These are phyloP conservation scores for Lucilia sericata DNA, from an alignment of 1,140 invertebrate species.

Conservation along the genomic window DNA sequence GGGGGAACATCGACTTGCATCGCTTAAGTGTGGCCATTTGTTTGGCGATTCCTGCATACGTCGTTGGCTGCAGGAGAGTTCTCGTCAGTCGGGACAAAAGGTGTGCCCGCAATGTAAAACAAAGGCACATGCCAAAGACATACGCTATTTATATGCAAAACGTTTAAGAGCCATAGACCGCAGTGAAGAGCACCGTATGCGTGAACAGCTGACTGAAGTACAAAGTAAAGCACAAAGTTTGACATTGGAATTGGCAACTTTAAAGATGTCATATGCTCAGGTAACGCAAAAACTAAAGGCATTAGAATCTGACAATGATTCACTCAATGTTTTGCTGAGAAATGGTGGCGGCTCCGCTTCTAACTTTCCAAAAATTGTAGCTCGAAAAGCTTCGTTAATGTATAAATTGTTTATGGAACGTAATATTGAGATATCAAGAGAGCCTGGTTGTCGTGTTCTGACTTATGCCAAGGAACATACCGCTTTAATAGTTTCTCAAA, in stretches of 20 bases:
- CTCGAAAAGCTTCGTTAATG: conserved; percentile 6
- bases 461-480: conserved; percentile 72
- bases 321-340: conserved; percentile 52
- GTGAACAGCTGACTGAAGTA: conserved; percentile 69
- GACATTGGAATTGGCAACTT: conserved; percentile 71
- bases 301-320: conserved; percentile 54
- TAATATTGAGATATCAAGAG: conserved; percentile 75
- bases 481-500: conserved; percentile 76
- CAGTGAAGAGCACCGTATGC: conserved; percentile 72
- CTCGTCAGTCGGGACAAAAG: conserved; percentile 67
- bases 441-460: conserved; percentile 82
- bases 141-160: conserved; percentile 80
- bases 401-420: conserved; percentile 72
- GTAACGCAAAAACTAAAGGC: conserved; percentile 53
- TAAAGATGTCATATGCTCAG: conserved; percentile 71
- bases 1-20: conserved; percentile 85
- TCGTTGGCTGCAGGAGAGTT: conserved; percentile 77
- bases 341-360: conserved; percentile 45
- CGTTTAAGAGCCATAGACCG: conserved; percentile 76
- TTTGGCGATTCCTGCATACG: conserved; percentile 88
- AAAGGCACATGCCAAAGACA: conserved; percentile 79
- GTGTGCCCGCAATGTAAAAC: conserved; percentile 90
- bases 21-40: conserved; percentile 90
- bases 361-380: not conserved
- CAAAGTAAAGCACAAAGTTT: conserved; percentile 61